Conservation (phyloP, 2,888 invertebrate species). For the Acronicta psi region DNA sequence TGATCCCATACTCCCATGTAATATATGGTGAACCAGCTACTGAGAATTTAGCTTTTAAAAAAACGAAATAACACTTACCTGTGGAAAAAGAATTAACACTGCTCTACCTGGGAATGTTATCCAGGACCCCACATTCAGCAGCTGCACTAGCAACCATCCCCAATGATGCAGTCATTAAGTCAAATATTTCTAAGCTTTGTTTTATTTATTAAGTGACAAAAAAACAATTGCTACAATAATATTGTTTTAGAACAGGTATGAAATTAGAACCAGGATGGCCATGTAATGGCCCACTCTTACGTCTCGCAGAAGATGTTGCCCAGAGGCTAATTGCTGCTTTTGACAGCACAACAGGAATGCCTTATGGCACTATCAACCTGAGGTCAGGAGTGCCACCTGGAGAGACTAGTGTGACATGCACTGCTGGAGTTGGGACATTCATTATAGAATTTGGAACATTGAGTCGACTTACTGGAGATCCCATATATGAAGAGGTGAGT, state of each 20-base stretch:
- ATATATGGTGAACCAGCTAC: no score
- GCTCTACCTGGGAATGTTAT: no score
- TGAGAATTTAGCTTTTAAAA: no score
- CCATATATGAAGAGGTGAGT: slow-evolving; percentile 96
- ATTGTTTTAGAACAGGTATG: slow-evolving; percentile 91
- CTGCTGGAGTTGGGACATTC: slow-evolving; percentile 99
- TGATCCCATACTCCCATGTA: no score
- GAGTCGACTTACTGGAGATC: slow-evolving; percentile 97
- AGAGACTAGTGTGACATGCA: slow-evolving; percentile 99
- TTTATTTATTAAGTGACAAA: no score
- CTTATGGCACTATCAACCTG: slow-evolving; percentile 98
- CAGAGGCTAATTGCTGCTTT: slow-evolving; percentile 96
- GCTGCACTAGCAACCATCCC: no score
- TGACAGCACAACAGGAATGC: slow-evolving; percentile 98
- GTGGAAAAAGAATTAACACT: no score
- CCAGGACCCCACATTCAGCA: no score
- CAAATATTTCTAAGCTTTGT: no score
- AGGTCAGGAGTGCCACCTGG: slow-evolving; percentile 96
- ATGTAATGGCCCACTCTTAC: slow-evolving; percentile 97
- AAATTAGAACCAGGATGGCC: slow-evolving; percentile 98
- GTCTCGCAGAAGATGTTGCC: slow-evolving; percentile 98
- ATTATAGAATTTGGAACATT: slow-evolving; percentile 98
- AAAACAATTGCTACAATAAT: no score
- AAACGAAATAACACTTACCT: no score
- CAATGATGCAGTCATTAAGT: no score